Conservation (phyloP, 2,888 invertebrate genomes). For the Watsonalla cultraria region DNA sequence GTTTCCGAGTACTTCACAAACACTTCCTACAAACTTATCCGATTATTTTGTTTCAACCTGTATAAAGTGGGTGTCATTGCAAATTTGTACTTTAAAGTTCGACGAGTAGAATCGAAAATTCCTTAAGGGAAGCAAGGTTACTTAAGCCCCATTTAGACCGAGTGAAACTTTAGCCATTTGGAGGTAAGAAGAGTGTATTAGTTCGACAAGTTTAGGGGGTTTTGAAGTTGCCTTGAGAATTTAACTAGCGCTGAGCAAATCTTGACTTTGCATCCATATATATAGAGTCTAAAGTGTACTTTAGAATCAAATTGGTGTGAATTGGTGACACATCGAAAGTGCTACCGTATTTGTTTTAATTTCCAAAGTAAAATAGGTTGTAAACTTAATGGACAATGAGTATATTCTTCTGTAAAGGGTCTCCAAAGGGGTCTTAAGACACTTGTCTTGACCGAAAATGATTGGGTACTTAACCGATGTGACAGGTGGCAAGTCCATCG, state of each 20-base stretch:
- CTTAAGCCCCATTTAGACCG: slow-evolving; percentile 33
- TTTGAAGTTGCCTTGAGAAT: slow-evolving; percentile 54
- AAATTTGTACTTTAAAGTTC: slow-evolving; percentile 24
- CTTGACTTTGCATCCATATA: slow-evolving; percentile 15
- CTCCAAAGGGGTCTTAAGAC: too few relatives aligned
- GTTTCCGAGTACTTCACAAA: slow-evolving; percentile 46
- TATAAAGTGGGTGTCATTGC: slow-evolving; percentile 15
- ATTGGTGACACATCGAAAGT: slow-evolving; percentile 42
- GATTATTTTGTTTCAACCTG: slow-evolving; percentile 52
- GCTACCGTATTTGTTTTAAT: slow-evolving; percentile 39
- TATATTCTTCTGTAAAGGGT: too few relatives aligned
- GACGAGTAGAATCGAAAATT: slow-evolving; percentile 34
- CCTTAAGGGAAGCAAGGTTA: slow-evolving; percentile 19
- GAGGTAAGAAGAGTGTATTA: slow-evolving; percentile 69
- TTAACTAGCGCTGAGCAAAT: slow-evolving; percentile 25
- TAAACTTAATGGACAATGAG: not conserved
- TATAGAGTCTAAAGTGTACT: slow-evolving; percentile 13
- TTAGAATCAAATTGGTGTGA: slow-evolving; percentile 36
- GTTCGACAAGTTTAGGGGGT: slow-evolving; percentile 68
- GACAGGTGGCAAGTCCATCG: too few relatives aligned
- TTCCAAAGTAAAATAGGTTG: slow-evolving; percentile 29
- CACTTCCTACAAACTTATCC: slow-evolving; percentile 45
- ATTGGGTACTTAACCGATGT: too few relatives aligned
- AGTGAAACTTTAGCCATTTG: slow-evolving; percentile 61
- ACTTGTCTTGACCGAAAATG: too few relatives aligned